Percentiles rank a stretch among this genome's conserved stretches.
These are phyloP conservation scores for Oryctolagus cuniculus DNA, from an alignment of 2,113 vertebrate species.

Conservation along the genomic window mOryCun1.1 NC_091432.1:128715501-128716000, in stretches of 20 bases:
- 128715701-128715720: neutral
- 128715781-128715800: neutral
- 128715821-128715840: slow-evolving; percentile 89
- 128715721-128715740: neutral
- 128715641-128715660: neutral
- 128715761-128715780: too few relatives aligned
- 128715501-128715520: too few relatives aligned
- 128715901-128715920: slow-evolving; percentile 90
- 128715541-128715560: neutral
- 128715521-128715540: neutral
- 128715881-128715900: slow-evolving; percentile 94
- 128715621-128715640: neutral
- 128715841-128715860: slow-evolving; percentile 95
- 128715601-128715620: rapidly evolving
- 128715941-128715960: slow-evolving; percentile 92
- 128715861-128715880: slow-evolving; percentile 92
- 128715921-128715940: slow-evolving; percentile 86
- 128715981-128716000: neutral
- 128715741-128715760: neutral
- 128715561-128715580: neutral
- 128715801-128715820: slow-evolving; percentile 87
- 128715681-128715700: neutral
- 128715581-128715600: neutral
- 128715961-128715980: neutral
- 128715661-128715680: neutral